A percentile compares a stretch with the other conserved stretches of the same genome.
Evolutionary conservation across 2,888 invertebrate genomes (phyloP).

Genomic region (Microplitis manilae): DNA sequence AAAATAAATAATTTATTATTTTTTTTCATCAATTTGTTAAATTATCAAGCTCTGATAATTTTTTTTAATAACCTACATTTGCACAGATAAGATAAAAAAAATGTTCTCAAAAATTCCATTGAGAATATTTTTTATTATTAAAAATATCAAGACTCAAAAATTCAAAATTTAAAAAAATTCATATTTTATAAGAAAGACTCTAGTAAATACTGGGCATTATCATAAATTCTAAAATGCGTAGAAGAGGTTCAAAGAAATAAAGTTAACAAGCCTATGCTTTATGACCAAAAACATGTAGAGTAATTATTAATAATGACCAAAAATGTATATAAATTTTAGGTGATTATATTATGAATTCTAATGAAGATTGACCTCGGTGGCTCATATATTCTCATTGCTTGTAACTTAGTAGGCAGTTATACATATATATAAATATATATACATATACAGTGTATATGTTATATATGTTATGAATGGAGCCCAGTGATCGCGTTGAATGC

Average conservation of each 20-base stretch:
- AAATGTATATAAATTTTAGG: background rate
- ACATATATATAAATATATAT: background rate
- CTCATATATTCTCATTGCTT: background rate
- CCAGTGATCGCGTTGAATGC: slow-evolving; percentile 64
- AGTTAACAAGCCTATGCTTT: too few species aligned
- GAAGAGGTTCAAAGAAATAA: too few species aligned
- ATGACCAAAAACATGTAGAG: background rate
- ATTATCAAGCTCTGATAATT: background rate
- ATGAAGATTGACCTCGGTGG: background rate
- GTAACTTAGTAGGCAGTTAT: background rate
- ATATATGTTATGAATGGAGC: slow-evolving; percentile 63
- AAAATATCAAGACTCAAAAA: too few species aligned
- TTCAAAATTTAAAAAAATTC: too few species aligned
- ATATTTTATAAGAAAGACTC: too few species aligned
- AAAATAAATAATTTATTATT: background rate
- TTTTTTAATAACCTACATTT: background rate
- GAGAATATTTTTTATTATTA: too few species aligned
- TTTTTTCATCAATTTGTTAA: background rate
- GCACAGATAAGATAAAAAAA: background rate
- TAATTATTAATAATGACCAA: background rate
- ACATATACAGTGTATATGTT: slow-evolving; percentile 28
- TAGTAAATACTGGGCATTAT: too few species aligned
- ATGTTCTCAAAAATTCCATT: too few species aligned
- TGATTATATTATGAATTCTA: background rate
- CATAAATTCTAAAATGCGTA: too few species aligned